Evolutionary conservation across 1,140 invertebrate species (phyloP).

Genomic region (Saccostrea glomerata): DNA sequence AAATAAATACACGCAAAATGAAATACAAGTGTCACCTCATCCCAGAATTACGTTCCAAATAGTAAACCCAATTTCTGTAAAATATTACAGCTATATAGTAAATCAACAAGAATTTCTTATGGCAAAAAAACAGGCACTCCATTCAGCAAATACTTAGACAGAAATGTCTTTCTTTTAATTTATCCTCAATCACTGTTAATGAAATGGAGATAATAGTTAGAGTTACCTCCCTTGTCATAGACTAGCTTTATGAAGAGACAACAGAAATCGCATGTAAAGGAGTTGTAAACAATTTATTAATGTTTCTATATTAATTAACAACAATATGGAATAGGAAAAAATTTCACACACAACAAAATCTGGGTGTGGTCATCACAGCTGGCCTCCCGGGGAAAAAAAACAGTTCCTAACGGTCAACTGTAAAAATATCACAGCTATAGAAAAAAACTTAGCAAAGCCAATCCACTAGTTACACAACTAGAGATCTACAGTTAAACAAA

Average conservation of each 20-base stretch:
- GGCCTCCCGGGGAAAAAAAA: neutral
- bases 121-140: no score
- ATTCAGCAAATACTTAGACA: no score
- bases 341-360: slow-evolving; percentile 7
- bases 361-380: neutral
- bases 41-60: no score
- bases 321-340: slow-evolving; percentile 25
- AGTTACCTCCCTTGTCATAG: no score
- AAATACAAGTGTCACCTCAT: no score
- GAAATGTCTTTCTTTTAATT: no score
- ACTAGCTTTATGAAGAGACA: neutral
- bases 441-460: neutral
- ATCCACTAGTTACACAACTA: slow-evolving; percentile 20
- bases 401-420: neutral
- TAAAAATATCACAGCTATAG: slow-evolving; percentile 25
- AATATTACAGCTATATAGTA: no score
- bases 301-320: slow-evolving; percentile 10
- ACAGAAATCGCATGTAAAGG: neutral
- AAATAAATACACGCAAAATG: no score
- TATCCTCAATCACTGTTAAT: no score
- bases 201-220: no score
- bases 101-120: no score
- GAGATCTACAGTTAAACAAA: neutral
- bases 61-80: no score
- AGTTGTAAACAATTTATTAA: slow-evolving; percentile 23